Base-by-base conservation (phyloP, 2,888 invertebrate species). In the Phortica magna region DNA sequence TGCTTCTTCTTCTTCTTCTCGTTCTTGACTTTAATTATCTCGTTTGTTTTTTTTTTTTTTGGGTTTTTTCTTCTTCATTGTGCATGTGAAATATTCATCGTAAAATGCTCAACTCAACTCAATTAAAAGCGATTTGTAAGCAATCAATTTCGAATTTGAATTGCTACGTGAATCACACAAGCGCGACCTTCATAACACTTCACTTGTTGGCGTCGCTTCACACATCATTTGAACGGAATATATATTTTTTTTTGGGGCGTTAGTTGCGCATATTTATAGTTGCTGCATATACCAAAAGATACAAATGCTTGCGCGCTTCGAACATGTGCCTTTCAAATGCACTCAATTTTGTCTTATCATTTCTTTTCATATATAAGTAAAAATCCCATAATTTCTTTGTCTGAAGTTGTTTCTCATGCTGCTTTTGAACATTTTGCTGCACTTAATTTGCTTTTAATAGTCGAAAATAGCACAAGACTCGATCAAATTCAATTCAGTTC, bases 381-480 rank as follows among this genome's bases (percentile, higher is more conserved):
- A 31, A 31, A 31, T 0, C 31, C 5, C 31, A 31, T 31, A 31
- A 31, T 31, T 31, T 31, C 31, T 31, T 31, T 31, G 31, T 31
- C 31, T 31, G 31, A 31, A 31, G 31, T 31, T 31, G 31, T 1
- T 17, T 19, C 12, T n/a, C 14, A 53, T 53, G 22, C 70, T 43
- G 22, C 41, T 65, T 39, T 65, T 39, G 12, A 64, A 12, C 86
- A 86, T 81, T 84, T 84, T 87, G 86, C 84, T 82, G 85, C 88
- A 87, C 84, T 86, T 86, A 86, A 86, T 86, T 83, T 80, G 86
- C 86, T 82, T 87, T 87, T 87, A 85, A 87, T 86, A 86, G 17
- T 87, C 84, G 84, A 85, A 82, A 87, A 86, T 85, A 83, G 77
- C 76, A 55, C 39, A 53, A 12, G 55, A 17, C 7, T 2, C 48